These are phyloP conservation scores for Cercopithecus hamlyni DNA, from an alignment of 2,797 vertebrate genomes.

Conservation along the genomic window DNA sequence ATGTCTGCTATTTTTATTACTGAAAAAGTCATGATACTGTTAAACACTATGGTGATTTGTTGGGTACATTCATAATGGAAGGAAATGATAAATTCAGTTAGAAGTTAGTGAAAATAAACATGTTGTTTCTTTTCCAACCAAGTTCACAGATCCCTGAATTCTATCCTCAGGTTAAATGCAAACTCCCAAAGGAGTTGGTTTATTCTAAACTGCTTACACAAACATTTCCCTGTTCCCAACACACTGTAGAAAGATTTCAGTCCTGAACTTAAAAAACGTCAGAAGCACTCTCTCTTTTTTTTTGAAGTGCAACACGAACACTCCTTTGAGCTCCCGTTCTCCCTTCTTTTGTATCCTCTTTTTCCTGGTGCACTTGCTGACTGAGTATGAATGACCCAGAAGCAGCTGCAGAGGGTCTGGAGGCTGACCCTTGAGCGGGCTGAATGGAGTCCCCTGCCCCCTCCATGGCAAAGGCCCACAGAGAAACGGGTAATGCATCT, in stretches of 20 bases:
- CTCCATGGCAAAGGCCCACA: neutral
- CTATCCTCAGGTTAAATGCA: neutral
- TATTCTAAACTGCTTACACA: slow-evolving; percentile 13
- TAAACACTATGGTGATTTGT: neutral
- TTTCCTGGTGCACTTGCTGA: neutral
- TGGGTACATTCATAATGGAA: slow-evolving; percentile 1
- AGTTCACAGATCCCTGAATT: neutral
- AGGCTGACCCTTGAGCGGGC: neutral
- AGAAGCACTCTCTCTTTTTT: neutral
- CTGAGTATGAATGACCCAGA: neutral
- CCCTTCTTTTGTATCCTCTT: neutral
- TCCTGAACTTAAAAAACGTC: neutral
- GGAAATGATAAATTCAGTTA: slow-evolving; percentile 29
- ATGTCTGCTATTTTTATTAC: slow-evolving; percentile 10
- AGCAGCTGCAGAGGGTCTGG: neutral
- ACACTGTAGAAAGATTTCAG: neutral
- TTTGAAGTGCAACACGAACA: neutral
- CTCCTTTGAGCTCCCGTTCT: neutral
- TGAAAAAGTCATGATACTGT: neutral
- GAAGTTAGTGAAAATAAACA: slow-evolving; percentile 53
- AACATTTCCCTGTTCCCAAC: neutral
- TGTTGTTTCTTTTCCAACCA: slow-evolving; percentile 24
- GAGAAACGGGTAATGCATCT: neutral
- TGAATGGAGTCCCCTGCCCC: neutral
- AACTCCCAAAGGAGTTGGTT: neutral